Conservation (phyloP, 2,888 invertebrate species). For the Stenoptilia bipunctidactyla region DNA sequence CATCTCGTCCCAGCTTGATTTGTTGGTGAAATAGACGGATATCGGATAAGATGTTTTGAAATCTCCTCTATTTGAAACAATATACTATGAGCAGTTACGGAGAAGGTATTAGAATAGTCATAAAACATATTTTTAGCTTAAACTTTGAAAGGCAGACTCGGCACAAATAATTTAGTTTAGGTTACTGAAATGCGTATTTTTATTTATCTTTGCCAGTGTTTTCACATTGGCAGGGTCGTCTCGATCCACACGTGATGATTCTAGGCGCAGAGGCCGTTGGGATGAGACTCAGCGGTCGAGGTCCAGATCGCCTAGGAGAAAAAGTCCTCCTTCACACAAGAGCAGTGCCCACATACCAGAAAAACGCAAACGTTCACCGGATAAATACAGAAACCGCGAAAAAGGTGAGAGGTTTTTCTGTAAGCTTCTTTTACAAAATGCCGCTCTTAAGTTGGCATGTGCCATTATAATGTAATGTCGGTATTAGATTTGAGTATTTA, state of each 20-base stretch:
- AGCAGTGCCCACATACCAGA: conserved; percentile 5
- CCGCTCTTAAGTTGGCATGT: neutral
- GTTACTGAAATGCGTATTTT: conserved; percentile 32
- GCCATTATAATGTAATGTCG: too few species aligned
- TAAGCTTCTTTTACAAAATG: too few species aligned
- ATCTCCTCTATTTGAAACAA: too few species aligned
- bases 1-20: too few species aligned
- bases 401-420: too few species aligned
- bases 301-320: conserved; percentile 30
- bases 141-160: neutral
- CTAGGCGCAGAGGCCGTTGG: conserved; percentile 39
- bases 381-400: conserved; percentile 25
- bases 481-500: too few species aligned
- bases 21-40: too few species aligned
- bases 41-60: too few species aligned
- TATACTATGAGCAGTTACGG: conserved; percentile 36
- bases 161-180: neutral
- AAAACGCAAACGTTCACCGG: conserved; percentile 18
- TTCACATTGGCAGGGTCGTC: conserved; percentile 81
- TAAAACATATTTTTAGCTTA: neutral
- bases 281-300: conserved; percentile 24
- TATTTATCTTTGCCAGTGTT: conserved; percentile 80
- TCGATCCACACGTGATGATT: conserved; percentile 70
- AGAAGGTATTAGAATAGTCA: conserved; percentile 46
- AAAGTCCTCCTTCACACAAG: conserved; percentile 20